Percentiles rank a stretch among this genome's conserved stretches.
phyloP scores from a whole-genome alignment of 2,888 invertebrate genomes.

The Drosophila flavopinicola region DNA sequence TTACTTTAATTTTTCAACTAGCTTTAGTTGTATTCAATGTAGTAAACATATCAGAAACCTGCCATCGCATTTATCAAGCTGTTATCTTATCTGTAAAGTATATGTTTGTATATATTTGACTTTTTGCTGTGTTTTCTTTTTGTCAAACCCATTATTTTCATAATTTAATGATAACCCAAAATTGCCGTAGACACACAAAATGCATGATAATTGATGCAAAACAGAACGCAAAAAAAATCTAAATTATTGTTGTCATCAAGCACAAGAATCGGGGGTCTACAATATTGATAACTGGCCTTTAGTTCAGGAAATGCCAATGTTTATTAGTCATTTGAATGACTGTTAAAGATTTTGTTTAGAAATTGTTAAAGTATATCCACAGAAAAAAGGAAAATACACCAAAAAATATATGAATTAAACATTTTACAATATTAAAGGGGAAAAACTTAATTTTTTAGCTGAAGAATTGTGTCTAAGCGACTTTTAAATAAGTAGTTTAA shows the following conservation, averaged over 20 bases:
- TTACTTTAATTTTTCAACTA: slow-evolving; percentile 3
- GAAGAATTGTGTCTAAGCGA: too few species aligned
- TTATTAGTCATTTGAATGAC: slow-evolving; percentile 40
- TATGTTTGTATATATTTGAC: slow-evolving; percentile 28
- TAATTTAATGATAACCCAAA: slow-evolving; percentile 58
- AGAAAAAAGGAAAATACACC: not conserved
- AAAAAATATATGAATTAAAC: not conserved
- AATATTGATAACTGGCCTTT: slow-evolving; percentile 10
- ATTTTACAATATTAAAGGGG: too few species aligned
- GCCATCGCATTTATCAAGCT: slow-evolving; percentile 9
- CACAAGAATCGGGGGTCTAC: slow-evolving; percentile 41
- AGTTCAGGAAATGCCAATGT: slow-evolving; percentile 55
- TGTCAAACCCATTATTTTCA: slow-evolving; percentile 31
- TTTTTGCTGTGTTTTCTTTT: slow-evolving; percentile 14
- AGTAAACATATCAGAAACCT: not conserved
- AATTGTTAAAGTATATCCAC: not conserved
- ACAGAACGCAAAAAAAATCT: slow-evolving; percentile 4
- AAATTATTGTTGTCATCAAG: not conserved
- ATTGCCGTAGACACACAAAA: slow-evolving; percentile 37
- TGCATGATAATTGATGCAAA: slow-evolving; percentile 57
- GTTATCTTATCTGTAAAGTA: slow-evolving; percentile 56
- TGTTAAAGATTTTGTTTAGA: not conserved
- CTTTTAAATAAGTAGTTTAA: too few species aligned
- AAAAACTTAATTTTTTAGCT: too few species aligned
- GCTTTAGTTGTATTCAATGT: not conserved